Evolutionary conservation across 1,140 invertebrate genomes (phyloP), one percentile per base, ranked within the genome.

Genomic region (Penaeus vannamei): DNA sequence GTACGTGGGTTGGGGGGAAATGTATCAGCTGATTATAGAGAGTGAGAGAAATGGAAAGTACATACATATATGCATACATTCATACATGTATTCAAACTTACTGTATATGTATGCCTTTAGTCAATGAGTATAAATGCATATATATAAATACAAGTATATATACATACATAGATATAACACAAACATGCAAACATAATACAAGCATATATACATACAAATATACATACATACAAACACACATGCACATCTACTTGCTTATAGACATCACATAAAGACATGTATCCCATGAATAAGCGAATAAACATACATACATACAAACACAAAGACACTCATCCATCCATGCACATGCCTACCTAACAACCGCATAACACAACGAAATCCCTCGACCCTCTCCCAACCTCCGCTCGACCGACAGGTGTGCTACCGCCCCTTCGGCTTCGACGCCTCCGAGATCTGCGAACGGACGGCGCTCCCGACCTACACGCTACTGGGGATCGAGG

Each of bases 401-500:
- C 36, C 29, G 0, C 22, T 1, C 26, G 42, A 36, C 12, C 26
- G 26, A 32, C 87, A 89, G 87, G 87, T 89, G 59, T 85, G 82
- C 23, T 80, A 79, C n/a, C 46, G 32, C 14, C 72, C 87, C 19
- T 64, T 32, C 29, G 87, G 72, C 0, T 64, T 62, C 61, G 20
- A 5, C 0, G 82, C 12, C 26, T 26, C 69, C 2, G 59, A 42
- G 4, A 22, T 84, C 22, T 89, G 87, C 23, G 83, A 89, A 23
- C 22, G 17, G 72, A 89, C 87, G 12, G 60, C 10, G n/a, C 36
- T 10, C 23, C 66, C 69, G 2, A 26, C 7, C 17, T 89, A 84
- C 36, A 26, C 64, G 2, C 29, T 89, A 59, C 66, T 59, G 3
- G 83, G 60, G 8, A 22, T 89, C 36, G 87, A 89, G 29, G 82